These are phyloP conservation scores for Cyclopterus lumpus DNA, from an alignment of 2,797 vertebrate species.

Conservation along the genomic window DNA sequence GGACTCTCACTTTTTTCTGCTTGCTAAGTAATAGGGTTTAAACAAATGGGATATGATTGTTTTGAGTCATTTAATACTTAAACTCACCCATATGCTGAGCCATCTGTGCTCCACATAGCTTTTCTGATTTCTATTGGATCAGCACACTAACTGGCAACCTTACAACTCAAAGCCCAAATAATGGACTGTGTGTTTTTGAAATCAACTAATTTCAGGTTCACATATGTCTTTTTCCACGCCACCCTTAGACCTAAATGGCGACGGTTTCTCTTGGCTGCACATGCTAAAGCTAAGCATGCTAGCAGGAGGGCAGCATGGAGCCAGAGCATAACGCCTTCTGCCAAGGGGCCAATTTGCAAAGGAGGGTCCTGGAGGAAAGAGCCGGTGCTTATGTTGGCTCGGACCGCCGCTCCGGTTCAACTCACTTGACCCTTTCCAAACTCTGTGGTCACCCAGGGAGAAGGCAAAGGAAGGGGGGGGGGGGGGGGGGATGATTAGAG, in stretches of 20 bases:
- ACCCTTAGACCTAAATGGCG: constrained; percentile 47
- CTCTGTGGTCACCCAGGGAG: constrained; percentile 63
- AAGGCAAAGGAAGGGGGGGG: constrained; percentile 37
- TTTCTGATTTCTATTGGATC: constrained; percentile 64
- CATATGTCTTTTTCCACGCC: constrained; percentile 60
- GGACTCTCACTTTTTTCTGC: not conserved
- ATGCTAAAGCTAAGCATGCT: constrained; percentile 50
- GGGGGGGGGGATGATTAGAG: constrained; percentile 40
- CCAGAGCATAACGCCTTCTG: constrained; percentile 55
- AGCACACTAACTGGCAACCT: constrained; percentile 62
- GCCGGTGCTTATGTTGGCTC: constrained; percentile 67
- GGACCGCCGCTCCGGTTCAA: constrained; percentile 22
- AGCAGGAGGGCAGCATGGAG: constrained; percentile 56
- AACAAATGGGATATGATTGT: constrained; percentile 46
- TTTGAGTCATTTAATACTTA: constrained; percentile 54
- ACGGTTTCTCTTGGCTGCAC: constrained; percentile 70
- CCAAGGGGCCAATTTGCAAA: constrained; percentile 47
- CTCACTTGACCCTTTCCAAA: constrained; percentile 65
- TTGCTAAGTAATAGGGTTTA: constrained; percentile 29
- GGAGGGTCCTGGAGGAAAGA: constrained; percentile 53
- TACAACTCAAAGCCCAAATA: constrained; percentile 61
- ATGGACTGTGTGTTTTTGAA: constrained; percentile 66
- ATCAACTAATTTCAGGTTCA: constrained; percentile 64
- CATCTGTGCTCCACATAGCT: constrained; percentile 74
- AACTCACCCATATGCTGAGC: constrained; percentile 69